Evolutionary conservation across 2,113 vertebrate genomes (phyloP).

Genomic region (Dicentrarchus labrax): DNA sequence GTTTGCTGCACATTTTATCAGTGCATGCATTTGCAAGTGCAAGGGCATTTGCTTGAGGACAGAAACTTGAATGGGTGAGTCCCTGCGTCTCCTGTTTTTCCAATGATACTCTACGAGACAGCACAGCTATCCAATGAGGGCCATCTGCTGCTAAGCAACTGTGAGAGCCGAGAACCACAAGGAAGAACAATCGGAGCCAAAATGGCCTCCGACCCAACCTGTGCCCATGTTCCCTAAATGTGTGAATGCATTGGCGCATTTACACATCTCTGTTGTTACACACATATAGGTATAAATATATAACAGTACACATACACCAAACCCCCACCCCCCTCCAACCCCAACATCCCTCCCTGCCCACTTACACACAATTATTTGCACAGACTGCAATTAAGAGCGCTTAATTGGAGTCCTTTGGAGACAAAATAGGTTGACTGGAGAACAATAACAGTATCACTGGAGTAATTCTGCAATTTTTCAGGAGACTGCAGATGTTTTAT

Average conservation of each 20-base stretch:
- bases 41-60: conserved; percentile 29
- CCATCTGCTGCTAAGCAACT: conserved; percentile 78
- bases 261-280: conserved; percentile 80
- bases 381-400: conserved; percentile 81
- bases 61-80: conserved; percentile 19
- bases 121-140: conserved; percentile 73
- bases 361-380: conserved; percentile 73
- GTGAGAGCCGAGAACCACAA: conserved; percentile 79
- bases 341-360: conserved; percentile 37
- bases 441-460: conserved; percentile 81
- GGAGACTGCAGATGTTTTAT: conserved; percentile 69
- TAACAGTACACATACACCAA: conserved; percentile 71
- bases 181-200: conserved; percentile 77
- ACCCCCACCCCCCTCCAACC: conserved; percentile 8
- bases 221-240: conserved; percentile 85
- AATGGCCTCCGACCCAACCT: conserved; percentile 80
- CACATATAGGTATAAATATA: conserved; percentile 68
- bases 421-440: conserved; percentile 73
- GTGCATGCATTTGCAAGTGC: conserved; percentile 30
- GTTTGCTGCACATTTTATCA: conserved; percentile 15
- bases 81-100: conserved; percentile 72
- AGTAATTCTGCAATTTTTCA: conserved; percentile 69
- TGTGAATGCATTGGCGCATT: conserved; percentile 82
- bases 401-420: conserved; percentile 81
- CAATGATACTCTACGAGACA: conserved; percentile 81